Percentiles rank a stretch among this genome's conserved stretches.
phyloP scores from a whole-genome alignment of 2,113 vertebrate genomes.

The Cebus imitator region DNA sequence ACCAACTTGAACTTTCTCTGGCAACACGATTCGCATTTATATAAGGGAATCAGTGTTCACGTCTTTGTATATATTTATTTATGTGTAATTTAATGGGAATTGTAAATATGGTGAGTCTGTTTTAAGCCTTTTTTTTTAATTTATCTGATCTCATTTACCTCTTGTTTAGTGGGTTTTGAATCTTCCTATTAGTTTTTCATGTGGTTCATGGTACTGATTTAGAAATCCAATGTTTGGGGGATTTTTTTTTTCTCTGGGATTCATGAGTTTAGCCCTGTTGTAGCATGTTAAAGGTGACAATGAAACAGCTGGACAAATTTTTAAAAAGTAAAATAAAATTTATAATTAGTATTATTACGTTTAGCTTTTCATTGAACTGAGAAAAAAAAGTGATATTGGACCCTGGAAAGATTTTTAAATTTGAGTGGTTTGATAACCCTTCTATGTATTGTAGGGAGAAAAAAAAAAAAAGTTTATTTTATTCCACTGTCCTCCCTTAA shows the following conservation, averaged over 20 bases:
- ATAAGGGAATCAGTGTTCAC: conserved; percentile 99
- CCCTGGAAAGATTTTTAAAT: conserved; percentile 88
- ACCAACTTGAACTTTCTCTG: conserved; percentile 98
- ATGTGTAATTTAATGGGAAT: conserved; percentile 99
- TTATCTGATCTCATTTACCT: conserved; percentile 99
- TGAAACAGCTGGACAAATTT: conserved; percentile 97
- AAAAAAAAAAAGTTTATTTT: conserved; percentile 86
- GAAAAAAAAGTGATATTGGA: conserved; percentile 85
- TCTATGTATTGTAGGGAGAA: conserved; percentile 92
- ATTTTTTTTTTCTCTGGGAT: conserved; percentile 88
- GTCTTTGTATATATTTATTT: conserved; percentile 99
- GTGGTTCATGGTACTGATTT: conserved; percentile 98
- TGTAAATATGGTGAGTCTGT: conserved; percentile 99
- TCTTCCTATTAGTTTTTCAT: conserved; percentile 97
- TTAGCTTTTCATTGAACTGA: conserved; percentile 90
- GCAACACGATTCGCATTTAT: conserved; percentile 95
- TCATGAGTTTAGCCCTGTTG: conserved; percentile 97
- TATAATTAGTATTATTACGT: conserved; percentile 92
- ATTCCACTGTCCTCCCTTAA: conserved; percentile 90
- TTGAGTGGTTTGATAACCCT: conserved; percentile 91
- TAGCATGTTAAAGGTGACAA: conserved; percentile 97
- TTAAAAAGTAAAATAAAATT: conserved; percentile 91
- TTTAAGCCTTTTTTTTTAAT: conserved; percentile 96
- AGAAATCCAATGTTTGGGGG: conserved; percentile 94
- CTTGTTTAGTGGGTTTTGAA: conserved; percentile 99